Percentiles rank a stretch among this genome's conserved stretches.
phyloP scores from a whole-genome alignment of 35 echinoderm and acorn worm species.

The Eucidaris tribuloides region DNA sequence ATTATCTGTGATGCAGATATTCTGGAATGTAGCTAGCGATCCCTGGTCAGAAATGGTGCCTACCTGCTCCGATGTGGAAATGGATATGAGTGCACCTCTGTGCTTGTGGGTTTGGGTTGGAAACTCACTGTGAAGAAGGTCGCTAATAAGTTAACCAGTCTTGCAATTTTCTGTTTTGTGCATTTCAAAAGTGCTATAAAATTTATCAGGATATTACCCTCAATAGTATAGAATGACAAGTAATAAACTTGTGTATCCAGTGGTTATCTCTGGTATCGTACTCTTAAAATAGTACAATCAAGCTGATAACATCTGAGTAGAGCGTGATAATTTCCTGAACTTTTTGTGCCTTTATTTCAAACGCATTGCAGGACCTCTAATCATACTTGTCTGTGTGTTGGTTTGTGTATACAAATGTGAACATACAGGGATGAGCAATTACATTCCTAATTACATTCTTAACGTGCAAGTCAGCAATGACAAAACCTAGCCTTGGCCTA shows the following conservation, averaged over 20 bases:
- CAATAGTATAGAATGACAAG: not conserved
- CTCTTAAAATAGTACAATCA: no score
- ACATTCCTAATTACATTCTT: no score
- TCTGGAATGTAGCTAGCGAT: not conserved
- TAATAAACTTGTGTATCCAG: not conserved
- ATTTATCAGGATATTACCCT: not conserved
- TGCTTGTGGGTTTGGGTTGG: constrained; percentile 22
- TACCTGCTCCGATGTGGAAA: constrained; percentile 29
- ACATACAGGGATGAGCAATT: no score
- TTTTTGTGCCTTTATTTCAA: no score
- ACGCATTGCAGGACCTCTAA: no score
- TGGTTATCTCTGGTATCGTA: not conserved
- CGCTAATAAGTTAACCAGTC: not conserved
- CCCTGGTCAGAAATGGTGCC: constrained; percentile 57
- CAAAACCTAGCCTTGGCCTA: no score
- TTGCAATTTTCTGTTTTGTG: not conserved
- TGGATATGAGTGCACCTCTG: constrained; percentile 50
- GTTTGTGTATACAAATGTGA: no score
- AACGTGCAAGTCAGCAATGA: no score
- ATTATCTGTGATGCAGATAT: no score
- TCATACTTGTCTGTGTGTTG: no score
- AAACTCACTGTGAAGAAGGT: constrained; percentile 11
- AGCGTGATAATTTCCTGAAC: no score
- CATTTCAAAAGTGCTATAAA: not conserved
- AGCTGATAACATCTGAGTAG: no score